A percentile compares a stretch with the other conserved stretches of the same genome.
phyloP scores from a whole-genome alignment of 2,888 invertebrate genomes.

The Andrena hattorfiana region DNA sequence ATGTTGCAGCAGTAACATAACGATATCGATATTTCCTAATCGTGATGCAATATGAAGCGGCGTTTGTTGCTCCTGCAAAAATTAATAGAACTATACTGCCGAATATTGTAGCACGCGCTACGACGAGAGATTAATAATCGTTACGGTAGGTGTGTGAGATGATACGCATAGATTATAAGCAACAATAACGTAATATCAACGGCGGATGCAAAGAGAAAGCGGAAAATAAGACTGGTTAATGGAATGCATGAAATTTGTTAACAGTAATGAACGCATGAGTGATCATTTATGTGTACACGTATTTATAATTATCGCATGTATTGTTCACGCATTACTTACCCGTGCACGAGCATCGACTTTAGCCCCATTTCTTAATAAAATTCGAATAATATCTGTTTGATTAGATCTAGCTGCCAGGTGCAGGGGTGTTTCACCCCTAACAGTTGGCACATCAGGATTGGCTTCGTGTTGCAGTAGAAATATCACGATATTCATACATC shows the following conservation, averaged over 20 bases:
- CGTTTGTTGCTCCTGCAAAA: constrained; percentile 94
- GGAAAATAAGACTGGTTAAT: constrained; percentile 74
- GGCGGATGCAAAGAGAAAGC: background rate
- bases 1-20: constrained; percentile 96
- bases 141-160: background rate
- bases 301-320: constrained; percentile 4
- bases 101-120: background rate
- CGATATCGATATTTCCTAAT: constrained; percentile 98
- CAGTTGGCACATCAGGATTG: constrained; percentile 96
- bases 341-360: constrained; percentile 91
- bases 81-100: background rate
- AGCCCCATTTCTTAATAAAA: constrained; percentile 97
- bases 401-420: constrained; percentile 98
- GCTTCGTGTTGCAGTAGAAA: constrained; percentile 97
- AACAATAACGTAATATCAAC: background rate
- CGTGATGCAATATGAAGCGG: constrained; percentile 98
- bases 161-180: background rate
- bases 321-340: constrained; percentile 83
- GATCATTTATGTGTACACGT: constrained; percentile 49
- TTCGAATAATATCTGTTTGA: constrained; percentile 98
- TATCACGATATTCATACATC: constrained; percentile 99
- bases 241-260: constrained; percentile 64
- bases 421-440: constrained; percentile 98
- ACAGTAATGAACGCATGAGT: constrained; percentile 34
- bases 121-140: background rate